Evolutionary conservation across 1,140 invertebrate species (phyloP).

Genomic region (Tribolium castaneum): DNA sequence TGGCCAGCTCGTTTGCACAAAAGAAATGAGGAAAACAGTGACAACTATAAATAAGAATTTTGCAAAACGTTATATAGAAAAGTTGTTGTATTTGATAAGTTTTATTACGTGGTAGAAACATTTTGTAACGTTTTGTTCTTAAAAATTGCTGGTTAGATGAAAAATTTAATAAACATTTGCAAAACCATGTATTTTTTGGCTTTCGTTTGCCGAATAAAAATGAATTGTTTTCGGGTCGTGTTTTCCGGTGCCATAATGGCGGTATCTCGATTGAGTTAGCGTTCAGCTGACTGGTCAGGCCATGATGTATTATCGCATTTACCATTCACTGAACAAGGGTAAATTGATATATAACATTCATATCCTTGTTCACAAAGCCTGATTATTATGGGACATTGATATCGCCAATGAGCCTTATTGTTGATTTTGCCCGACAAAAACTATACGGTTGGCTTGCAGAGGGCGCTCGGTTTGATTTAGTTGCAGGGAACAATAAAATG

Average conservation of each 20-base stretch:
- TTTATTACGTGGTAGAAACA: no score
- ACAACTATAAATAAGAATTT: no score
- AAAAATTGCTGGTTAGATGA: no score
- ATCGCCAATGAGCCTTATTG: slow-evolving; percentile 43
- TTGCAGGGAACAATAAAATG: slow-evolving; percentile 36
- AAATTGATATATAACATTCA: slow-evolving; percentile 56
- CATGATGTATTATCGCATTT: slow-evolving; percentile 54
- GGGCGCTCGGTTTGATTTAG: slow-evolving; percentile 11
- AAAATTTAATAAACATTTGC: no score
- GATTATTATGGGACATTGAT: slow-evolving; percentile 52
- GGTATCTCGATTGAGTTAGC: slow-evolving; percentile 37
- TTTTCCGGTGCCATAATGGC: neutral
- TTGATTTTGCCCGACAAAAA: slow-evolving; percentile 38
- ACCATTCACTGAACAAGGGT: slow-evolving; percentile 53
- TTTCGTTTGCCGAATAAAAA: neutral
- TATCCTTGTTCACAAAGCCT: slow-evolving; percentile 51
- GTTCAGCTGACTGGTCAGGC: slow-evolving; percentile 46
- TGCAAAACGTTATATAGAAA: no score
- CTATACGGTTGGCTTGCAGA: slow-evolving; percentile 14
- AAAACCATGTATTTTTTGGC: no score
- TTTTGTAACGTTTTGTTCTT: no score
- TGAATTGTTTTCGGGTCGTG: neutral
- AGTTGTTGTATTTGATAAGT: no score
- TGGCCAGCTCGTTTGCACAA: no score
- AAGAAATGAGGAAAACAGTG: no score